Evolutionary conservation across 2,888 invertebrate genomes (phyloP), one percentile per base, ranked within the genome.

Genomic region (Geophilus truncorum): DNA sequence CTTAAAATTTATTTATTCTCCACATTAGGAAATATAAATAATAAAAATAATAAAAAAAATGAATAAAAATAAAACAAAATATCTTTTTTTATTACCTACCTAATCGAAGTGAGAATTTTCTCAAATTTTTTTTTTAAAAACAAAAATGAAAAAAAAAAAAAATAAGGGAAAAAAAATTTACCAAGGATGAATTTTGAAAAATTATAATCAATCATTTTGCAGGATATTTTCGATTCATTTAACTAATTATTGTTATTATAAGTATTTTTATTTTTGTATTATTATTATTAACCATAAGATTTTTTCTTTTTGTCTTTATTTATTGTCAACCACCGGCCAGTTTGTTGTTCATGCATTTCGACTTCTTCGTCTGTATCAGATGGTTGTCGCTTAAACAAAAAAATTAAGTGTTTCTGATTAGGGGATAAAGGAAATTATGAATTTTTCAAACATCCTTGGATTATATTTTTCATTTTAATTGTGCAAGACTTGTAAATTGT

Each of bases 281-380:
- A 25, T 25, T 25, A 25, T 62, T 25, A 25, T 25, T 62, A 25
- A 25, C 9, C 1, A 25, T 62, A 25, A 25, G 23, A 23, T 25
- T 23, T 25, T 25, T 25, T 1, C 6, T 62, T 4, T 62, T 23
- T 25, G 9, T 25, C 5, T 10, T 62, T 62, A 45, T 18, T 62
- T 62, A 12, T 12, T 62, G 23, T 25, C 23, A 10, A 28, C 23
- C 28, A 62, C 62, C 62, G 62, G 62, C 62, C 62, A 62, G 62
- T 62, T 62, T 62, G 25, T 62, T 62, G 23, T 62, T 28, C 28
- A 25, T 62, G 9, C 23, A 62, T 25, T 25, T 62, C 62, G 62
- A 62, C 62, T 62, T 62, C 62, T 62, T 62, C 62, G 62, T 62
- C 62, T 62, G 62, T 62, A 62, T 62, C 62, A 62, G 62, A 62